Evolutionary conservation across 2,888 invertebrate genomes (phyloP).

Genomic region (Autographa pulchrina): DNA sequence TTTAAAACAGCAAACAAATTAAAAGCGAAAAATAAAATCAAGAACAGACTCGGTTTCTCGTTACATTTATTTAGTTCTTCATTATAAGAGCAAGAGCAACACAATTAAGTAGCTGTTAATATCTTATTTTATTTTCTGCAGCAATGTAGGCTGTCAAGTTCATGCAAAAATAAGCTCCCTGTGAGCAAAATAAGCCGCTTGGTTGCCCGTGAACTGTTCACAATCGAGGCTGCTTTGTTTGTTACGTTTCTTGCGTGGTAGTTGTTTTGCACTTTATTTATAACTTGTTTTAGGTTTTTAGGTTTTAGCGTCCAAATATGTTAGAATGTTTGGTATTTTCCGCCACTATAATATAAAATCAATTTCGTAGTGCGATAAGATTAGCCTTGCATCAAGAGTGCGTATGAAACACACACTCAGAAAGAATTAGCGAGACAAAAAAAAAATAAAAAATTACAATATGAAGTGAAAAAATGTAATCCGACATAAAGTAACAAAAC

Average conservation of each 20-base stretch:
- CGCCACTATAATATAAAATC: too few relatives aligned
- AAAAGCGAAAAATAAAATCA: constrained; percentile 5
- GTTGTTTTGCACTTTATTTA: constrained; percentile 36
- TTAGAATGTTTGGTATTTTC: too few relatives aligned
- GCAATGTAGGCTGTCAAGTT: constrained; percentile 60
- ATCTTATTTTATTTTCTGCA: constrained; percentile 49
- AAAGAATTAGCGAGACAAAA: too few relatives aligned
- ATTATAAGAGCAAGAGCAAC: constrained; percentile 25
- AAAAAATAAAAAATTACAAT: too few relatives aligned
- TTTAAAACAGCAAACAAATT: background rate
- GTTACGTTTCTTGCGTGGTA: constrained; percentile 64
- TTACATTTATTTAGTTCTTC: background rate
- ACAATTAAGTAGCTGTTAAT: constrained; percentile 51
- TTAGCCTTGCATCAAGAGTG: too few relatives aligned
- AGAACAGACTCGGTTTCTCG: background rate
- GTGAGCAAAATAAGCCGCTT: constrained; percentile 73
- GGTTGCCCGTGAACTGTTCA: constrained; percentile 70
- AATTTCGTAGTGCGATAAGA: too few relatives aligned
- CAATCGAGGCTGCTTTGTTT: constrained; percentile 77
- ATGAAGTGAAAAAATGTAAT: too few relatives aligned
- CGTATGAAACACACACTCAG: too few relatives aligned
- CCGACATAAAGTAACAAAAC: too few relatives aligned
- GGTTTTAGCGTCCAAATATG: too few relatives aligned
- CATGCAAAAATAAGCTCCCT: constrained; percentile 62
- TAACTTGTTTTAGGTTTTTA: background rate